Evolutionary conservation across 2,888 invertebrate genomes (phyloP), one percentile per base, ranked within the genome.

Genomic region (Opisthograptis luteolata): DNA sequence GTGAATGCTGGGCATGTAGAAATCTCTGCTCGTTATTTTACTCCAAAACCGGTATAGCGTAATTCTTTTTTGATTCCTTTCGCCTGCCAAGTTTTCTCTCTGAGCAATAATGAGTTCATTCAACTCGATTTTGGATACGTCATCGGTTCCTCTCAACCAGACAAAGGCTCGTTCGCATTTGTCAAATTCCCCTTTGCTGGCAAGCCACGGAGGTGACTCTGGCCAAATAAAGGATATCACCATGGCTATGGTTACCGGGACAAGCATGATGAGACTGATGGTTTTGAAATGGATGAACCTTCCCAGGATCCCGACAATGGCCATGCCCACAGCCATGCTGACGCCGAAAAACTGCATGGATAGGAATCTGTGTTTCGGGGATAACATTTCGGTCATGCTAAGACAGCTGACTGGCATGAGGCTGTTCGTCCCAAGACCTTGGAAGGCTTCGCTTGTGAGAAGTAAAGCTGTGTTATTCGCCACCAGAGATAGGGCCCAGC

Each of bases 161-260:
- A 30, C 17, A 6, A 66, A 66, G 0, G 52, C 37, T n/a, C 39
- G 25, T 17, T 58, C 57, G 14, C 64, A 64, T 54, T 50, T 47
- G 0, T 58, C 55, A 9, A 58, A 60, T 37, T 61, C 34, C 1
- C 58, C 61, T 45, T 46, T 62, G 10, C 36, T 58, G 2, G 66
- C 66, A 3, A 60, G 34, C 63, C 63, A 66, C 1, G 52, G 41
- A 4, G 66, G 66, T 5, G 66, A 63, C 27, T 66, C 63, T 0
- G 62, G 62, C 62, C 64, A 66, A 5, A 60, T 30, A 14, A 54
- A 57, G 0, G 50, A 32, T 9, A 58, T 24, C 0, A 36, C 5
- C 3, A 56, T 6, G 5, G 58, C 58, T 3, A 59, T 0, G 0
- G 50, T 5, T 13, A 47, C 32, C 0, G 60, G 60, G 0, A 32